Evolutionary conservation across 2,113 vertebrate species (phyloP).

Genomic region (Trichechus manatus): DNA sequence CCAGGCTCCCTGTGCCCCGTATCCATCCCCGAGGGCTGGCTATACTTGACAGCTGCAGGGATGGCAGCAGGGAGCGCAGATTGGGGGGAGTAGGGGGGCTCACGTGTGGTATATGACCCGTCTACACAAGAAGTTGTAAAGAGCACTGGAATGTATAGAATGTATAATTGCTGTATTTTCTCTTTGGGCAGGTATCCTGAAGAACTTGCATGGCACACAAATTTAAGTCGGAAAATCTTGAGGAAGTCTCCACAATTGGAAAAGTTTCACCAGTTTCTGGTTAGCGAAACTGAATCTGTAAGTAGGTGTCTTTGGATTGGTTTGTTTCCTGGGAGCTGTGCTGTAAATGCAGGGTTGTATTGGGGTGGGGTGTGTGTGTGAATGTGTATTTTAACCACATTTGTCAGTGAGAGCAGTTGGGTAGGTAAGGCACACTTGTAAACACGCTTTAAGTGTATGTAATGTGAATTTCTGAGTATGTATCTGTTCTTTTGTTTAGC

Average conservation of each 20-base stretch:
- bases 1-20: accelerated
- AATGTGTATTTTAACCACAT: accelerated
- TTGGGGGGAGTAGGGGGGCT: too few relatives aligned
- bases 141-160: not conserved
- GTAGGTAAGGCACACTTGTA: not conserved
- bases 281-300: conserved; percentile 98
- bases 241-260: conserved; percentile 96
- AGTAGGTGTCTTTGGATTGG: conserved; percentile 77
- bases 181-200: conserved; percentile 94
- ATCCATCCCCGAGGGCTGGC: accelerated
- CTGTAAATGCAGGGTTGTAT: too few relatives aligned
- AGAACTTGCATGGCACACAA: conserved; percentile 99
- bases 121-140: accelerated
- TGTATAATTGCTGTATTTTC: not conserved
- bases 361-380: too few relatives aligned
- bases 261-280: conserved; percentile 98
- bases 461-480: accelerated
- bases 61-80: not conserved
- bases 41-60: too few relatives aligned
- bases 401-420: accelerated
- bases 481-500: accelerated
- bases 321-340: not conserved
- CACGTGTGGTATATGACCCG: accelerated
- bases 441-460: too few relatives aligned
- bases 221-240: conserved; percentile 96